phyloP scores from a whole-genome alignment of 2,888 invertebrate species.

The Lampropteryx suffumata region DNA sequence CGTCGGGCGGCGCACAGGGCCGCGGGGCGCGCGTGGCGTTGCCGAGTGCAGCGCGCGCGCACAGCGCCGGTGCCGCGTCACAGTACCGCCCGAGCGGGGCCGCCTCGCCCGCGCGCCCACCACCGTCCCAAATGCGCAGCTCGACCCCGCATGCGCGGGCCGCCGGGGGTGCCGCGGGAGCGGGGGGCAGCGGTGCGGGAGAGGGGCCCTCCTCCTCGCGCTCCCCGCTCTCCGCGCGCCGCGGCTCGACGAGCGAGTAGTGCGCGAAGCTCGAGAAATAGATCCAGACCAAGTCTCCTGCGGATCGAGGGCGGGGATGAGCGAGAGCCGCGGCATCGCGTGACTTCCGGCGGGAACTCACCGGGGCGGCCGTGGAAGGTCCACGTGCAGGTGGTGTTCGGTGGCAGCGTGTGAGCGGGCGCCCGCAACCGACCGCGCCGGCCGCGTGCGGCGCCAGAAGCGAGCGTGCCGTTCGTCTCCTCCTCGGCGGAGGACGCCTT shows the following conservation, averaged over 20 bases:
- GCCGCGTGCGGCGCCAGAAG: constrained; percentile 77
- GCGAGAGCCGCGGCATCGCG: constrained; percentile 69
- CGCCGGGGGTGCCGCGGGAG: constrained; percentile 28
- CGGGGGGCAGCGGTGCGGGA: too few relatives aligned
- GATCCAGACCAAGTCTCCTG: constrained; percentile 91
- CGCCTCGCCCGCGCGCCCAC: constrained; percentile 80
- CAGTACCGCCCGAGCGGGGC: constrained; percentile 86
- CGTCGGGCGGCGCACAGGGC: constrained; percentile 90
- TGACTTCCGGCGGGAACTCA: constrained; percentile 28
- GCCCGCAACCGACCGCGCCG: constrained; percentile 89
- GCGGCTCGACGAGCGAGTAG: constrained; percentile 85
- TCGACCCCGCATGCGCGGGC: constrained; percentile 84
- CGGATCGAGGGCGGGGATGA: constrained; percentile 23
- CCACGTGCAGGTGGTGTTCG: constrained; percentile 94
- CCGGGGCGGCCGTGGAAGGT: constrained; percentile 89
- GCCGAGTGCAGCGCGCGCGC: constrained; percentile 90
- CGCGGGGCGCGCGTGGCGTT: constrained; percentile 89
- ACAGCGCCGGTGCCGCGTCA: constrained; percentile 89
- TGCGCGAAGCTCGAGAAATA: constrained; percentile 94
- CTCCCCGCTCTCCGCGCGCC: constrained; percentile 80
- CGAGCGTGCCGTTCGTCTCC: constrained; percentile 67
- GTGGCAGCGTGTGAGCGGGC: constrained; percentile 92
- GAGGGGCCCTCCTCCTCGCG: constrained; percentile 73
- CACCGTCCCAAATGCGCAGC: constrained; percentile 90
- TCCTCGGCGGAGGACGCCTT: constrained; percentile 87